Base-by-base conservation (phyloP, 2,888 invertebrate species). In the Chymomyza fuscimana region DNA sequence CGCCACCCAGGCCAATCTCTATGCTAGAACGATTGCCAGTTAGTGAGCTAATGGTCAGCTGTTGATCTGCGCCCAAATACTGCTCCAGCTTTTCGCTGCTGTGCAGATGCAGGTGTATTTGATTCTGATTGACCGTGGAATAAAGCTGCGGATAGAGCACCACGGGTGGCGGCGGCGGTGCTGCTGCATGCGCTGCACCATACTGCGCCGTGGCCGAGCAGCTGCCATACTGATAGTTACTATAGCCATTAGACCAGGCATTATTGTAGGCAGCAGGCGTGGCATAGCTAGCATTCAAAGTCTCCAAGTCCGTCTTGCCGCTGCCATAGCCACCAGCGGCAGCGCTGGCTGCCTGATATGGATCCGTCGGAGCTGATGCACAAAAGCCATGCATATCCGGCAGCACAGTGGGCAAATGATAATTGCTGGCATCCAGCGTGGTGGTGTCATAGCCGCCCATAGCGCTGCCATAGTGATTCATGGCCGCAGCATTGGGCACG, bases 51-150 rank as follows among this genome's bases (percentile, higher is more conserved):
- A 94, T 94, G 82, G 94, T 94, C 61, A 94, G 92, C 5, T 91
- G 89, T 62, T 93, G 91, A 6, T 93, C 93, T 62, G 93, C 93
- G 12, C 94, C 93, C 73, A 94, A 92, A 78, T 94, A 95, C 87
- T 95, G 95, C 79, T 95, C 95, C 78, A 94, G 82, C 89, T 95
- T 95, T 65, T 95, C 95, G 6, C 93, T 92, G 19, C 93, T 92
- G 91, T 96, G 96, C 36, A 96, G 91, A 86, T 96, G 96, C 25
- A 96, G 93, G 89, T 97, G 96, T 73, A 96, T 96, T 93, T 96
- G 96, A 91, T 96, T 96, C 91, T 96, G 96, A 90, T 96, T 96
- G 66, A 96, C 96, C 29, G 96, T 96, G 56, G 96, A 96, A 91
- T 96, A 96, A 0, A 96, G 92, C 86, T 96, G 96, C 0, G 96